These are phyloP conservation scores for Manacus vitellinus DNA, from an alignment of 2,113 vertebrate genomes.

Conservation along the genomic window DNA sequence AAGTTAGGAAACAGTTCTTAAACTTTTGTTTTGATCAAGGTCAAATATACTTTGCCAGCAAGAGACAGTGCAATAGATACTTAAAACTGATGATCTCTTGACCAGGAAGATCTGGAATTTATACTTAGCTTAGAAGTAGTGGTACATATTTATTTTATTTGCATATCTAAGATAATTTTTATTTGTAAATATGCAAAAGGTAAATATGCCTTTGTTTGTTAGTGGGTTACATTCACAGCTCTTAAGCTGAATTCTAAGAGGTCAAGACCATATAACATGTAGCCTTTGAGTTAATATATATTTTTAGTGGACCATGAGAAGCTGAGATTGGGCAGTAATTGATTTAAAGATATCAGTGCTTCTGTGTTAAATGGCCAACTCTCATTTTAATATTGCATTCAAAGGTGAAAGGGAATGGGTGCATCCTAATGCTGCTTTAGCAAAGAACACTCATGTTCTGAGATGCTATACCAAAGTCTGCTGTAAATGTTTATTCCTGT, in stretches of 20 bases:
- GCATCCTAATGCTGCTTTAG: not conserved
- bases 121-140: not conserved
- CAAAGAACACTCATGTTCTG: not conserved
- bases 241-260: not conserved
- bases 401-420: not conserved
- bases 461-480: not conserved
- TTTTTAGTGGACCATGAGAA: not conserved
- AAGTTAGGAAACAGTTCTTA: not conserved
- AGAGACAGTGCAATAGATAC: not conserved
- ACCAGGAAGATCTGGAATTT: not conserved
- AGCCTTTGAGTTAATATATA: not conserved
- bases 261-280: not conserved
- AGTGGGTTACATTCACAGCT: not conserved
- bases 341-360: not conserved
- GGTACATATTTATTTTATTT: not conserved
- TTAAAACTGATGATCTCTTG: not conserved
- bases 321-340: not conserved
- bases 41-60: not conserved
- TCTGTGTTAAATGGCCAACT: not conserved
- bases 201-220: not conserved
- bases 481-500: constrained; percentile 14
- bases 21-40: not conserved
- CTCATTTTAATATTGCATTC: not conserved
- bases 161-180: not conserved
- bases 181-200: not conserved